Evolutionary conservation across 1,140 invertebrate species (phyloP).

Genomic region (Capitella teleta): DNA sequence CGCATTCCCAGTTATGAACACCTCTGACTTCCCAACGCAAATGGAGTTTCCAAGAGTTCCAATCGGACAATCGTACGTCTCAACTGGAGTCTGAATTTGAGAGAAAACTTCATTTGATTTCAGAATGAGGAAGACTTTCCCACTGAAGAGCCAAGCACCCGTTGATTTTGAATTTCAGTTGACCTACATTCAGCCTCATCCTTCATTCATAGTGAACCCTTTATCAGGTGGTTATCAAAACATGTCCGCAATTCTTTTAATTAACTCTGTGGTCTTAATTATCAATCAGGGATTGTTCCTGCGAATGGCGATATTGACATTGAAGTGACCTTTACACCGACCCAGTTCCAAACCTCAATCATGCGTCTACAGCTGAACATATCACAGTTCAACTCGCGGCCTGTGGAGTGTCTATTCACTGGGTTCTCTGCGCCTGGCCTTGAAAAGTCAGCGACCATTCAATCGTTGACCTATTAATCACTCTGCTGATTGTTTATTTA

Average conservation of each 20-base stretch:
- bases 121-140: constrained; percentile 15
- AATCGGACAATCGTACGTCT: constrained; percentile 34
- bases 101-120: not conserved
- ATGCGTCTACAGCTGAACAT: constrained; percentile 34
- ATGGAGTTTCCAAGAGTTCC: constrained; percentile 34
- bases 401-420: constrained; percentile 33
- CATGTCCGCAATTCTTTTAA: no score
- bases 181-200: constrained; percentile 29
- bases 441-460: constrained; percentile 32
- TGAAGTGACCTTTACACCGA: constrained; percentile 34
- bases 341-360: constrained; percentile 34
- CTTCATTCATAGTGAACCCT: constrained; percentile 35
- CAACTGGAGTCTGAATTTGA: not conserved
- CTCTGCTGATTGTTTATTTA: no score
- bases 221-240: constrained; percentile 30
- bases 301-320: constrained; percentile 32
- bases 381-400: constrained; percentile 39
- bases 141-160: constrained; percentile 34
- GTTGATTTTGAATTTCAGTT: constrained; percentile 41
- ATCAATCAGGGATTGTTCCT: constrained; percentile 31
- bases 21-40: constrained; percentile 32
- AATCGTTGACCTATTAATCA: no score
- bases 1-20: constrained; percentile 40
- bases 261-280: no score
- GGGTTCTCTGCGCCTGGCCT: constrained; percentile 34